phyloP scores from a whole-genome alignment of 1,140 invertebrate species.

The Venturia canescens region DNA sequence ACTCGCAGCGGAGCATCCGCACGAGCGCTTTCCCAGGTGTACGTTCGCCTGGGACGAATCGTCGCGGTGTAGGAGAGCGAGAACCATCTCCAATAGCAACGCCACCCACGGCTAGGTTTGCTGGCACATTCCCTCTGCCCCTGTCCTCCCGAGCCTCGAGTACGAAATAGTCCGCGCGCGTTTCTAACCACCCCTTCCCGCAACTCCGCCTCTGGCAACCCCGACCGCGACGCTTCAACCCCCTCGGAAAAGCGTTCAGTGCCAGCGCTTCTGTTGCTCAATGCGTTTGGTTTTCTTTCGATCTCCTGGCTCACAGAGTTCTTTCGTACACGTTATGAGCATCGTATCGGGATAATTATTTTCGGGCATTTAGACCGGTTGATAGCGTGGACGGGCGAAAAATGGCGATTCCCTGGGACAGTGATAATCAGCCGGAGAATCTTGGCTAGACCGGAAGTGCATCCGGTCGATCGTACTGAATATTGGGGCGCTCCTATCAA shows the following conservation, averaged over 20 bases:
- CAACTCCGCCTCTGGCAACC: background rate
- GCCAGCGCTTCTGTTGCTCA: conserved; percentile 62
- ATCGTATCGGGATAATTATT: too few species aligned
- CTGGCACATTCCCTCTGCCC: background rate
- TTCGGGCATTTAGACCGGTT: too few species aligned
- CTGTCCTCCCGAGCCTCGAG: background rate
- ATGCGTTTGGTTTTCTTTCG: conserved; percentile 50
- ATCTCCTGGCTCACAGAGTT: background rate
- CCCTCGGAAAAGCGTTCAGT: conserved; percentile 56
- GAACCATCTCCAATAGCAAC: conserved; percentile 27
- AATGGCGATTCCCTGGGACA: too few species aligned
- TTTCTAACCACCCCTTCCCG: conserved; percentile 49
- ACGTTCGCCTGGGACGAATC: background rate
- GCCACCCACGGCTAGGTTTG: conserved; percentile 32
- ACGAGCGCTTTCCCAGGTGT: background rate
- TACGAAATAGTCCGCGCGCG: conserved; percentile 11
- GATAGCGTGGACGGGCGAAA: too few species aligned
- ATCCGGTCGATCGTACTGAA: too few species aligned
- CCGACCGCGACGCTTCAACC: conserved; percentile 55
- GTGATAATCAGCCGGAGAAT: too few species aligned
- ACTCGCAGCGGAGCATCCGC: background rate
- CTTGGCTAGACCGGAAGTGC: too few species aligned
- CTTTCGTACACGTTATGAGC: too few species aligned
- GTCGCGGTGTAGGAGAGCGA: background rate
- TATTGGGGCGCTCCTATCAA: too few species aligned